Base-by-base conservation (phyloP, 2,888 invertebrate species). In the Troglohyphantes excavatus region DNA sequence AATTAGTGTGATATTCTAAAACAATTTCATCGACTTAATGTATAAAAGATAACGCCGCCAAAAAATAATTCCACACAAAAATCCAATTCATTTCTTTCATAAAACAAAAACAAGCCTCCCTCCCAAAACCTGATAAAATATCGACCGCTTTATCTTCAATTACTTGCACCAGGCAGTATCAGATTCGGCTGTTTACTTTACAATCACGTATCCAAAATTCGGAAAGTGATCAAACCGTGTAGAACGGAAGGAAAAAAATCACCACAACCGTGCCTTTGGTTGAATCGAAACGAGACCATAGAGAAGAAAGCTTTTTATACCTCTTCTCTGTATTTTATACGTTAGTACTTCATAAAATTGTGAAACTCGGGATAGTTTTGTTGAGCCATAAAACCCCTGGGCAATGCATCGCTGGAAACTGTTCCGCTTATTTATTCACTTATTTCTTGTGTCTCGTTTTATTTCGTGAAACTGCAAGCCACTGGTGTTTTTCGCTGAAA, bases 281-380 rank as follows among this genome's bases (percentile, higher is more conserved):
- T 23, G 13, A 53, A 21, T 53, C 5, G 23, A 46, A 73, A 53
- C 72, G 72, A 46, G 23, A 73, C 72, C 39, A 70, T 70, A 82
- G n/a, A 83, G 63, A 29, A 46, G 43, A 73, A 63, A 46, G 63
- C 26, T 73, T 73, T 83, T 83, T 83, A 83, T 43, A 73, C 72
- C 65, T 83, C n/a, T 27, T n/a, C 17, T 67, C 61, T 46, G 53
- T 43, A 63, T 63, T 83, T 83, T 83, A 83, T 73, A 83, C 65
- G 83, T 83, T 82, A 82, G 82, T 82, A 82, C 82, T 82, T 82
- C 82, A 82, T 82, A 73, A 83, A 83, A 83, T 72, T 61, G 73
- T 26, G 83, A 72, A 73, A 63, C 46, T 73, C 63, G 83, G 13
- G 46, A 83, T 72, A 72, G 83, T 73, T 83, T 83, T 63, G 82